Percentiles rank a stretch among this genome's conserved stretches.
phyloP scores from a whole-genome alignment of 2,888 invertebrate genomes.

The Drosophila mimetica region DNA sequence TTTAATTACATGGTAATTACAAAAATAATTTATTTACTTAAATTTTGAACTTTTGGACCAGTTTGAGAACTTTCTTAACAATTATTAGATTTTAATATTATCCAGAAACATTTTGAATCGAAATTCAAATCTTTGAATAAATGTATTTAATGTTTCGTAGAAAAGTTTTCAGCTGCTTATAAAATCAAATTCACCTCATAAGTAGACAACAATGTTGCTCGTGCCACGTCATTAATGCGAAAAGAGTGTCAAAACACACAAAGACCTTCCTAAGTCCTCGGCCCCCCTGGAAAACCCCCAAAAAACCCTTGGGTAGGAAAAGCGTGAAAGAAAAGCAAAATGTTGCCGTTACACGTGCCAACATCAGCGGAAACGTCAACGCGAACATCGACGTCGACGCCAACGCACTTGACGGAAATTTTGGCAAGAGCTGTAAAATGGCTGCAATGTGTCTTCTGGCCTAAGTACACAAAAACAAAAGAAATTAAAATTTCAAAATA shows the following conservation, averaged over 20 bases:
- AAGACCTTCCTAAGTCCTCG: conserved; percentile 7
- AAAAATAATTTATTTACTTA: conserved; percentile 19
- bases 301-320: conserved; percentile 8
- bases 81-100: neutral
- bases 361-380: conserved; percentile 33
- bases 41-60: neutral
- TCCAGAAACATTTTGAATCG: neutral
- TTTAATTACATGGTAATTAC: conserved; percentile 60
- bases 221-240: conserved; percentile 30
- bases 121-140: neutral
- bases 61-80: neutral
- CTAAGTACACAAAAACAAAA: conserved; percentile 1
- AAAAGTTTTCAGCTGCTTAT: neutral
- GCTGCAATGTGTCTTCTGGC: conserved; percentile 20
- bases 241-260: conserved; percentile 45
- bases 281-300: neutral
- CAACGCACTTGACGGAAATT: conserved; percentile 39
- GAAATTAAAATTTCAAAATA: rapidly evolving
- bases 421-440: conserved; percentile 34
- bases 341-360: conserved; percentile 38
- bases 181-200: conserved; percentile 4
- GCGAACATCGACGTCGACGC: conserved; percentile 6
- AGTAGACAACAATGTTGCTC: conserved; percentile 22
- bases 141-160: neutral
- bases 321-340: conserved; percentile 23